Conservation (phyloP, 2,797 vertebrate species). For the Sebastes kiyomatsui region DNA sequence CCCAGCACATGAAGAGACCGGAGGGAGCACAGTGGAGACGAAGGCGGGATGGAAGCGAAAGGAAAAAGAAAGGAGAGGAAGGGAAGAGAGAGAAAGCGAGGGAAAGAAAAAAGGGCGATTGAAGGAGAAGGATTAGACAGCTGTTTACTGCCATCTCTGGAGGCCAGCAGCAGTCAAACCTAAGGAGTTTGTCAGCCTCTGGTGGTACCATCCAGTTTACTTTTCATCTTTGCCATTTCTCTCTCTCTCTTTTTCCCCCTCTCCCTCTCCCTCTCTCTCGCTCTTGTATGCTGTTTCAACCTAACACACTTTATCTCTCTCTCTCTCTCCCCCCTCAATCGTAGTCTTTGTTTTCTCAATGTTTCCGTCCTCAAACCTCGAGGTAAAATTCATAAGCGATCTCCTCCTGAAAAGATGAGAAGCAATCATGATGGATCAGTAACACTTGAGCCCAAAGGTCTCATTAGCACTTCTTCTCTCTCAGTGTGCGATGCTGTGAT, state of each 20-base stretch:
- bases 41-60: slow-evolving; percentile 7
- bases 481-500: neutral
- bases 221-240: slow-evolving; percentile 53
- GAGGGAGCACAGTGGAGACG: slow-evolving; percentile 12
- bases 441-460: neutral
- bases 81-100: neutral
- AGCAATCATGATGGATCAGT: neutral
- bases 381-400: neutral
- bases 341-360: neutral
- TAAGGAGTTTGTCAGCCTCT: slow-evolving; percentile 66
- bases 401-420: neutral
- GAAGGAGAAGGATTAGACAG: slow-evolving; percentile 67
- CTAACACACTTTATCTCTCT: neutral
- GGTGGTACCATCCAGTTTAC: slow-evolving; percentile 58
- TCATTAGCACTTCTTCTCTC: neutral
- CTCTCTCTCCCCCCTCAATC: no score
- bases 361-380: neutral
- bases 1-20: slow-evolving; percentile 18
- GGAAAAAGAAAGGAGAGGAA: neutral
- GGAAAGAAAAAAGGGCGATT: neutral
- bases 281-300: neutral
- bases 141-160: slow-evolving; percentile 72
- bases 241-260: neutral
- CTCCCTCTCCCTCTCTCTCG: neutral
- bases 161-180: slow-evolving; percentile 64